Conservation (phyloP, 2,113 vertebrate genomes). For the Seriola quinqueradiata region DNA sequence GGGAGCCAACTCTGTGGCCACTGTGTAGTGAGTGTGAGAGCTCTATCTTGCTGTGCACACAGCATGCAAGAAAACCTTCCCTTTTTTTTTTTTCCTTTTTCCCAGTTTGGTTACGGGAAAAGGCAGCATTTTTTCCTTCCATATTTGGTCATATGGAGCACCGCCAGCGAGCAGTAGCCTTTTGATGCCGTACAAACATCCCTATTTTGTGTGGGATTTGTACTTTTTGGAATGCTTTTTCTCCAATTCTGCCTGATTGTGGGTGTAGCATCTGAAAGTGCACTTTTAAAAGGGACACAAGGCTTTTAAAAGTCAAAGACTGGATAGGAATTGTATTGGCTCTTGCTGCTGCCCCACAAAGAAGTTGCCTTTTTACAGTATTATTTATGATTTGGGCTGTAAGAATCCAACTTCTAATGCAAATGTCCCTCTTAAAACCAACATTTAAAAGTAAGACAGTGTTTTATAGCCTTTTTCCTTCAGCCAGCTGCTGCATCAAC, state of each 20-base stretch:
- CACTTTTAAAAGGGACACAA: conserved; percentile 57
- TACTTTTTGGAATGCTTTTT: conserved; percentile 73
- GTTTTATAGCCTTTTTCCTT: conserved; percentile 53
- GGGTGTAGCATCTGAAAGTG: conserved; percentile 73
- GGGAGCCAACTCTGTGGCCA: conserved; percentile 69
- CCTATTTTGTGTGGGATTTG: conserved; percentile 83
- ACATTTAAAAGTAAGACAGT: conserved; percentile 56
- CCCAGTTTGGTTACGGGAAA: conserved; percentile 87
- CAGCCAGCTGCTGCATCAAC: conserved; percentile 48
- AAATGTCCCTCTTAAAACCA: conserved; percentile 68
- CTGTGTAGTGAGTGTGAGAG: conserved; percentile 78
- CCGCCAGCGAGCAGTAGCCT: conserved; percentile 84
- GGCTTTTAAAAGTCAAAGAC: conserved; percentile 63
- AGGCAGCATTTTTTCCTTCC: conserved; percentile 86
- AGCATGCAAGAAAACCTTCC: conserved; percentile 76
- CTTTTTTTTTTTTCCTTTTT: conserved; percentile 58
- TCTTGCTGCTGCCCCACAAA: conserved; percentile 40
- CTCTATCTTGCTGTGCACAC: conserved; percentile 82
- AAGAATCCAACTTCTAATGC: conserved; percentile 60
- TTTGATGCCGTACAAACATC: conserved; percentile 85
- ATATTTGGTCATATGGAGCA: conserved; percentile 88
- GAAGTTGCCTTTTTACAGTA: conserved; percentile 50
- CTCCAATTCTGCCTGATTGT: conserved; percentile 70
- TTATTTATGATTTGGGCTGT: conserved; percentile 66
- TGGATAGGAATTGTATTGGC: conserved; percentile 29